Evolutionary conservation across 2,113 vertebrate genomes (phyloP).

Genomic region (Pelusios castaneus): DNA sequence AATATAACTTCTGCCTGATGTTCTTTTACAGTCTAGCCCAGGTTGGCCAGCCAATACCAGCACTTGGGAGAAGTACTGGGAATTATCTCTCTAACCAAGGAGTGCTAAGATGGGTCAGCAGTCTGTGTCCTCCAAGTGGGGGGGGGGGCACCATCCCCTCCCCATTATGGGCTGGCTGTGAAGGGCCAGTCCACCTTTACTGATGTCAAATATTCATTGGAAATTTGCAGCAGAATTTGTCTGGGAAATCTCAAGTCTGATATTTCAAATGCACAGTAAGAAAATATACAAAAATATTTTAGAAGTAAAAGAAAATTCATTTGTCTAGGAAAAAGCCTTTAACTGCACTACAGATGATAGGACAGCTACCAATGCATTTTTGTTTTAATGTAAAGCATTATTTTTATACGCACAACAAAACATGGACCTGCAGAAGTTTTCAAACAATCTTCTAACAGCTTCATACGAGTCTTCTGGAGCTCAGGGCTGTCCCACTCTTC

Average conservation of each 20-base stretch:
- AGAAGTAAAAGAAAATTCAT: background rate
- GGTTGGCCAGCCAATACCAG: background rate
- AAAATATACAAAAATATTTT: background rate
- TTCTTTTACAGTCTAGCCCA: background rate
- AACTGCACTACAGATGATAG: background rate
- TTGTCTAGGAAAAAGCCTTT: background rate
- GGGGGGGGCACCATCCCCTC: background rate
- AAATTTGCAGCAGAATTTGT: background rate
- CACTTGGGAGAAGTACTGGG: background rate
- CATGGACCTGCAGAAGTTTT: slow-evolving; percentile 97
- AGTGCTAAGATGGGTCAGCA: background rate
- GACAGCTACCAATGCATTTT: background rate
- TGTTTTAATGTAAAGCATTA: slow-evolving; percentile 72
- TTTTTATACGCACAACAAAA: slow-evolving; percentile 96
- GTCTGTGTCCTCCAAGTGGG: background rate
- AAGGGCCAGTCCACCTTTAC: background rate
- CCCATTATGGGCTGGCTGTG: background rate
- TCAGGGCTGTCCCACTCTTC: slow-evolving; percentile 96
- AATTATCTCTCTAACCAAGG: background rate
- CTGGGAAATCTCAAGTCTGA: background rate
- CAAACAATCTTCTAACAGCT: slow-evolving; percentile 94
- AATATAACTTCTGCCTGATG: accelerated
- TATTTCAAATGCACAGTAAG: background rate
- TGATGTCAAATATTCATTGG: background rate
- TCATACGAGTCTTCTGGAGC: slow-evolving; percentile 94